phyloP scores from a whole-genome alignment of 2,888 invertebrate genomes.

The Drosophila melanocephala region DNA sequence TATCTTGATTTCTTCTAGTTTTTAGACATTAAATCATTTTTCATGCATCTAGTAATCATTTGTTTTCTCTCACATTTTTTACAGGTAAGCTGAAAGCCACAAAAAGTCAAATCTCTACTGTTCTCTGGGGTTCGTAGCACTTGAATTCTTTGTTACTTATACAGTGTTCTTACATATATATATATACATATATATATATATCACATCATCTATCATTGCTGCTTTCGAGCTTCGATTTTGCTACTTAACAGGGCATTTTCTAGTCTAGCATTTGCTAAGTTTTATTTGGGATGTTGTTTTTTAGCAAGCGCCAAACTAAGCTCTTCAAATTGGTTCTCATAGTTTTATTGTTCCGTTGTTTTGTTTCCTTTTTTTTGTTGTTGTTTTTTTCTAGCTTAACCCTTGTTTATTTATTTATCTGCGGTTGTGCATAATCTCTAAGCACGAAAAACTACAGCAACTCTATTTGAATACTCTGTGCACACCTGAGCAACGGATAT shows the following conservation, averaged over 20 bases:
- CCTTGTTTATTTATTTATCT: constrained; percentile 51
- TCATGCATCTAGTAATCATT: neutral
- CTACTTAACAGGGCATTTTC: neutral
- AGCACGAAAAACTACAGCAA: constrained; percentile 21
- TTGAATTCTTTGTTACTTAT: neutral
- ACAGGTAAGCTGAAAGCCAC: neutral
- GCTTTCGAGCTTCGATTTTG: neutral
- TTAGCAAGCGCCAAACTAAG: constrained; percentile 2
- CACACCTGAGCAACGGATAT: neutral
- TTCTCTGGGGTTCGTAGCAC: neutral
- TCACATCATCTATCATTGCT: neutral
- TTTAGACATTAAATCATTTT: neutral
- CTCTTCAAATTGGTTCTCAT: constrained; percentile 34
- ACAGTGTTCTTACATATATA: neutral
- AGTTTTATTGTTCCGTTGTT: constrained; percentile 1
- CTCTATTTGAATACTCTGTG: neutral
- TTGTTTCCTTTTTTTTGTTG: neutral
- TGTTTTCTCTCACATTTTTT: neutral
- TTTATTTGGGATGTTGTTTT: neutral
- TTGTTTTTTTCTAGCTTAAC: neutral
- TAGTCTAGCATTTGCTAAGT: neutral
- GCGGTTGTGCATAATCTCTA: constrained; percentile 37
- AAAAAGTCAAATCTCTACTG: neutral
- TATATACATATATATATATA: neutral
- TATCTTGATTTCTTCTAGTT: neutral